Conservation (phyloP, 2,888 invertebrate species). For the Cryptocephalus moraei region DNA sequence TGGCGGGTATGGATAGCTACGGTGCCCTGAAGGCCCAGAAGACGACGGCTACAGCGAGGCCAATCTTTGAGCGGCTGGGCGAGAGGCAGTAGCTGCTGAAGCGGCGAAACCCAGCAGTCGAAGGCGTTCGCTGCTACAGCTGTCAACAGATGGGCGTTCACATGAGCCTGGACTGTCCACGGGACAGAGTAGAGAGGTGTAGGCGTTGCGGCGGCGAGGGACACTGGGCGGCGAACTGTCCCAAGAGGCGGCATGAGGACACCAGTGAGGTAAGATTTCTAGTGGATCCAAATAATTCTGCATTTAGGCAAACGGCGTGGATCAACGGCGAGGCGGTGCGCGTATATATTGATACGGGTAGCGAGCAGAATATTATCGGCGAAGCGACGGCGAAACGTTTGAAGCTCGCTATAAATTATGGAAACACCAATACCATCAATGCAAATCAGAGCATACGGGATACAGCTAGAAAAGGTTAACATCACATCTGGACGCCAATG, state of each 20-base stretch:
- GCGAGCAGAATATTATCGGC: not conserved
- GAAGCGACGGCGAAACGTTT: not conserved
- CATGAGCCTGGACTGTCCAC: not conserved
- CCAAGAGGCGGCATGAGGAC: not conserved
- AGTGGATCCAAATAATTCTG: not conserved
- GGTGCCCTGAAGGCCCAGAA: not conserved
- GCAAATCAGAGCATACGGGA: no score
- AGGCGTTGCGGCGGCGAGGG: not conserved
- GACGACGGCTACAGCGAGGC: not conserved
- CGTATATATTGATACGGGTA: not conserved
- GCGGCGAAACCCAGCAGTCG: no score
- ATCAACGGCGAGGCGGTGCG: not conserved
- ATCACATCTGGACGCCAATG: no score
- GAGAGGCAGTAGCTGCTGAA: not conserved
- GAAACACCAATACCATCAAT: no score
- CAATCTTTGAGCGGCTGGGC: not conserved
- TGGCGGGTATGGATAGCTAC: not conserved
- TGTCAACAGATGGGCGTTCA: not conserved
- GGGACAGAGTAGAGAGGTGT: not conserved
- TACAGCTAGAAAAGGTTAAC: no score
- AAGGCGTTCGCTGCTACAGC: no score
- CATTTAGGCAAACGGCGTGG: not conserved
- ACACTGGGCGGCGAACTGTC: not conserved
- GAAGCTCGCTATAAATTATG: not conserved
- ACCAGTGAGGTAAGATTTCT: not conserved